Base-by-base conservation (phyloP, 2,797 vertebrate species). In the Trichosurus vulpecula region DNA sequence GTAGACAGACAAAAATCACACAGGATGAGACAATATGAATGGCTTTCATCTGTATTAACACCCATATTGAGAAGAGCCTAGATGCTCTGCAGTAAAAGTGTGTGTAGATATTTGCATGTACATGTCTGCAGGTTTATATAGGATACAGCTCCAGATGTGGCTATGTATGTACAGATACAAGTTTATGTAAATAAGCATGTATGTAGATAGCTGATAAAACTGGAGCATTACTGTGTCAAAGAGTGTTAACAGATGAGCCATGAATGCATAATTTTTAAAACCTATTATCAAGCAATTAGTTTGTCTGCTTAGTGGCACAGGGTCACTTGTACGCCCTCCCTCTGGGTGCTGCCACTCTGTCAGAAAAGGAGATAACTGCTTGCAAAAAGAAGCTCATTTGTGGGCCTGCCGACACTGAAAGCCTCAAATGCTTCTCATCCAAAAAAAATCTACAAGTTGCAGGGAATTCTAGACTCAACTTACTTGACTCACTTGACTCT, bases 401-500 rank as follows among this genome's bases (percentile, higher is more conserved):
- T 54, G 31, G 2, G 27, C 6, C 90, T 93, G 30, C 94, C 91
- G 97, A 92, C 47, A 41, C 54, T 54, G 95, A 81, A 81, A 97
- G 95, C 57, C n/a, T 52, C 92, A 58, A 31, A 56, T 41, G 51
- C 96, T 54, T 54, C 55, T 52, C 57, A 89, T 92, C 22, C 12
- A 96, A 25, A 96, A 96, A 56, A 96, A 52, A 93, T 58, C 93
- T 52, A 93, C 55, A 53, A 97, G 97, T 96, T 0, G 4, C 92
- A 90, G 35, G 81, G 27, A 95, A 35, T 3, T 29, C 61, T 25
- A 53, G 35, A 93, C 55, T 94, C 96, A 16, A 52, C 29, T 94
- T 55, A 93, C 94, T 61, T 47, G 41, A 74, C 16, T 74, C n/a
- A 74, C 2, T 47, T 74, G 19, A 22, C 6, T 22, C 66, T 47